A percentile compares a stretch with the other conserved stretches of the same genome.
Evolutionary conservation across 2,797 vertebrate genomes (phyloP).

Genomic region (Sebastes cheni): DNA sequence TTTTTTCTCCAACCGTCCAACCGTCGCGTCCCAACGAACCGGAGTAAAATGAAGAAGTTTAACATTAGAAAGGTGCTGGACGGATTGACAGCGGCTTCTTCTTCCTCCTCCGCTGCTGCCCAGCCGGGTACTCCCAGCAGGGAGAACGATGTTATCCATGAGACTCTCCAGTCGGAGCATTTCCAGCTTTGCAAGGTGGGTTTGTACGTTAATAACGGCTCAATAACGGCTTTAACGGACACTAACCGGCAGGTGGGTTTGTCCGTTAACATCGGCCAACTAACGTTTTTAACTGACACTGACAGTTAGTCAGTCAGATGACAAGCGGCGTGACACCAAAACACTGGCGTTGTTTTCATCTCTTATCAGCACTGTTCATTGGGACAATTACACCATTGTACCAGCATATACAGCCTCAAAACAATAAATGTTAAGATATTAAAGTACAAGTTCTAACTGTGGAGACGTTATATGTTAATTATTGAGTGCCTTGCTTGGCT

Average conservation of each 20-base stretch:
- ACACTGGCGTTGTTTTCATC: constrained; percentile 16
- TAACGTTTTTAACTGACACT: not conserved
- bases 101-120: constrained; percentile 81
- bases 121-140: constrained; percentile 83
- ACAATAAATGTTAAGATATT: not conserved
- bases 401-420: not conserved
- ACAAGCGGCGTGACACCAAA: constrained; percentile 46
- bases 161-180: constrained; percentile 96
- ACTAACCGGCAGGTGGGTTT: not conserved
- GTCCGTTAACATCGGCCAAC: too few relatives aligned
- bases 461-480: not conserved
- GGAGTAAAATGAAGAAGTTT: constrained; percentile 94
- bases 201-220: not conserved
- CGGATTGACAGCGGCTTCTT: constrained; percentile 91
- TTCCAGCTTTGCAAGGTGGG: constrained; percentile 99
- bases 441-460: not conserved
- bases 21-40: constrained; percentile 46
- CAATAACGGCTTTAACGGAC: not conserved
- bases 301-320: constrained; percentile 57
- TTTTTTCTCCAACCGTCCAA: not conserved
- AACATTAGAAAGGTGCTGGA: constrained; percentile 98
- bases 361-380: not conserved
- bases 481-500: not conserved
- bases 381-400: not conserved
- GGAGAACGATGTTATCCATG: constrained; percentile 90